phyloP scores from a whole-genome alignment of 2,113 vertebrate species.

The Donacobius atricapilla region DNA sequence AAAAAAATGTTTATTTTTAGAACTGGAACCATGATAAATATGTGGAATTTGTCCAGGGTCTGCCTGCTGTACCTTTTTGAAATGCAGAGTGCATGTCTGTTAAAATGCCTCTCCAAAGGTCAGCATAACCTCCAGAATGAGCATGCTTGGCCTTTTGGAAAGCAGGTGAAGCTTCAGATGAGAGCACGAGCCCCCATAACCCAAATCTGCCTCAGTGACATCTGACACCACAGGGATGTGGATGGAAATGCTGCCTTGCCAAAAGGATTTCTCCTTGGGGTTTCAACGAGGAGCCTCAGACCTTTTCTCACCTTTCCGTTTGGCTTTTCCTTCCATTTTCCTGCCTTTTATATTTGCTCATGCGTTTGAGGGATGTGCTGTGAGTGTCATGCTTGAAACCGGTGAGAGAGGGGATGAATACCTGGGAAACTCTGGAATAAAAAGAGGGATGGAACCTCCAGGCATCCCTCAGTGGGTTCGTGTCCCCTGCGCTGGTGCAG shows the following conservation, averaged over 20 bases:
- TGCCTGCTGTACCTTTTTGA: constrained; percentile 12
- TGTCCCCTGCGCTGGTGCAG: not conserved
- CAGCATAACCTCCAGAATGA: not conserved
- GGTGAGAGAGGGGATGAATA: not conserved
- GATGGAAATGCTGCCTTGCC: not conserved
- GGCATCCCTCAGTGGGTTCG: not conserved
- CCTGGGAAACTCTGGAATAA: not conserved
- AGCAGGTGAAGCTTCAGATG: not conserved
- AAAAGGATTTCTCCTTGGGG: not conserved
- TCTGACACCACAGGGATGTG: not conserved
- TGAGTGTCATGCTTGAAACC: not conserved
- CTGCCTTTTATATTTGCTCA: not conserved
- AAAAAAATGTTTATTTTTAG: constrained; percentile 21
- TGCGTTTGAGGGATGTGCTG: not conserved
- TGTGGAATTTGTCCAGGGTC: constrained; percentile 11
- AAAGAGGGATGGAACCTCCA: not conserved
- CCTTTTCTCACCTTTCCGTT: not conserved
- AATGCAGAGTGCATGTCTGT: not conserved
- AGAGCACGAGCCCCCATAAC: not conserved
- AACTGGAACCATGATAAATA: constrained; percentile 20
- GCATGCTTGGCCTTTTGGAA: not conserved
- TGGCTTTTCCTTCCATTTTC: not conserved
- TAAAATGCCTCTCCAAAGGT: constrained; percentile 42
- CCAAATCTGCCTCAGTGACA: not conserved
- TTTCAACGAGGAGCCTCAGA: not conserved